These are phyloP conservation scores for Stichodactyla helianthus DNA, from an alignment of 64 coral and sea anemone species.

Conservation along the genomic window DNA sequence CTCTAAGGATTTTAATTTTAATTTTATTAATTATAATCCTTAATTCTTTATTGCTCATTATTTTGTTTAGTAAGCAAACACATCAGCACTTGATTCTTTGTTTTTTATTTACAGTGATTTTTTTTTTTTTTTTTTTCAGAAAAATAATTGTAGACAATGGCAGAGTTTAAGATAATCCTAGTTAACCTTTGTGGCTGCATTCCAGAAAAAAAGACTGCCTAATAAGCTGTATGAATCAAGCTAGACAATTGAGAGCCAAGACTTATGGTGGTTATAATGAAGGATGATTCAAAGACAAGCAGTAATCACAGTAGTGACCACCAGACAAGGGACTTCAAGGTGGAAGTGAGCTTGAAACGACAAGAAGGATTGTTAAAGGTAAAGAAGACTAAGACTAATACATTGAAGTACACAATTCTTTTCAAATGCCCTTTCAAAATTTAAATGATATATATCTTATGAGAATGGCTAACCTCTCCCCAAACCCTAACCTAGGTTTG, in stretches of 20 bases:
- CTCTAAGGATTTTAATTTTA: neutral
- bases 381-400: neutral
- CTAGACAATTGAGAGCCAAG: neutral
- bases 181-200: neutral
- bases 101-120: neutral
- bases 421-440: neutral
- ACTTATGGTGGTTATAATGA: slow-evolving; percentile 22
- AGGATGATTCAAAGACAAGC: neutral
- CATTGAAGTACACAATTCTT: too few species aligned
- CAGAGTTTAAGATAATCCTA: neutral
- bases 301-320: neutral
- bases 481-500: too few species aligned
- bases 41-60: too few species aligned
- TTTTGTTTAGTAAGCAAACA: neutral
- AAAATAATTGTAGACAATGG: neutral
- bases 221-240: neutral
- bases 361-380: slow-evolving; percentile 4
- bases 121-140: neutral
- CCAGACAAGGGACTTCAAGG: neutral
- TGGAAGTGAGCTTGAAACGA: slow-evolving; percentile 12
- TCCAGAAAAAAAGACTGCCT: neutral
- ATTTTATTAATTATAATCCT: neutral
- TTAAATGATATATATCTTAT: neutral
- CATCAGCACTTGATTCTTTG: neutral
- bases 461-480: too few species aligned